These are phyloP conservation scores for Spodoptera litura DNA, from an alignment of 1,140 invertebrate genomes.

Conservation along the genomic window DNA sequence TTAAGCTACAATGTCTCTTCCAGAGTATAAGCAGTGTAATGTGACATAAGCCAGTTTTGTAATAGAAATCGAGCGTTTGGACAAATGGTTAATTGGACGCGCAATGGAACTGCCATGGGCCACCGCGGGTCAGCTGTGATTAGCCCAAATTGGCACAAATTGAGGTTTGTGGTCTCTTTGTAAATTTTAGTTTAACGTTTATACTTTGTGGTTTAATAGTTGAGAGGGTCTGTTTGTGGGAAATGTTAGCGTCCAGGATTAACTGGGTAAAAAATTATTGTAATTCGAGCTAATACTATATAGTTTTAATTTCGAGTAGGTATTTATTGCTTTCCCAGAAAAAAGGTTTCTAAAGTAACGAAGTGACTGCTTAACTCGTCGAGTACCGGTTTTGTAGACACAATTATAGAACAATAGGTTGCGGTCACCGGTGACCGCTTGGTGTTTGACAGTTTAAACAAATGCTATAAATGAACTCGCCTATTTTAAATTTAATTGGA, in stretches of 20 bases:
- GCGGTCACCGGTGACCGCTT: too few species aligned
- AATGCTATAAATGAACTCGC: too few species aligned
- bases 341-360: too few species aligned
- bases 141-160: slow-evolving; percentile 41
- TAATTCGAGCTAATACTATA: too few species aligned
- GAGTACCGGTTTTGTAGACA: too few species aligned
- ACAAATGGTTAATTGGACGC: slow-evolving; percentile 45
- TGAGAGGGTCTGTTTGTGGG: not conserved
- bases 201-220: not conserved
- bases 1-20: not conserved
- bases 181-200: slow-evolving; percentile 31
- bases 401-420: too few species aligned
- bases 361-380: too few species aligned
- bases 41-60: slow-evolving; percentile 29
- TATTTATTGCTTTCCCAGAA: too few species aligned
- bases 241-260: not conserved
- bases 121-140: slow-evolving; percentile 40
- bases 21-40: slow-evolving; percentile 31
- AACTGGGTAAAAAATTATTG: too few species aligned
- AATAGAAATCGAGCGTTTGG: slow-evolving; percentile 31
- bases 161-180: slow-evolving; percentile 46
- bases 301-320: too few species aligned
- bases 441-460: too few species aligned
- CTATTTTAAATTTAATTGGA: too few species aligned
- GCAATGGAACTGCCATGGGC: not conserved